A percentile compares a stretch with the other conserved stretches of the same genome.
These are phyloP conservation scores for Drosophila colorata DNA, from an alignment of 2,888 invertebrate species.

Conservation along the genomic window DNA sequence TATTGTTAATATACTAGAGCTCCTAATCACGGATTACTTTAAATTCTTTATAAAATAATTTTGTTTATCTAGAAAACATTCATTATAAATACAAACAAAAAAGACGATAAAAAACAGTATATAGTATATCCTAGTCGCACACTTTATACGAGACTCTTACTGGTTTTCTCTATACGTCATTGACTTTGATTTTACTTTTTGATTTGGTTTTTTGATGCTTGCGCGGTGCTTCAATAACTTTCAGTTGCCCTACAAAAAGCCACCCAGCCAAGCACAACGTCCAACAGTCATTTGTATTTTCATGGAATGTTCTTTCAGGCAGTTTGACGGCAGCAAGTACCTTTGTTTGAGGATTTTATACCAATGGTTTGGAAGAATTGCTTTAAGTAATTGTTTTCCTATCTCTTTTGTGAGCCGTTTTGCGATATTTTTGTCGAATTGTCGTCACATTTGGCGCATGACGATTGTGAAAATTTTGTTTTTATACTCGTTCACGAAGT, in stretches of 20 bases:
- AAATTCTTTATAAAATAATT: no score
- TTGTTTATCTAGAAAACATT: no score
- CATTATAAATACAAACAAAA: no score
- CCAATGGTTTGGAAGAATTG: slow-evolving; percentile 82
- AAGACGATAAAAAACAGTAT: no score
- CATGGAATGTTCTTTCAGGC: slow-evolving; percentile 54
- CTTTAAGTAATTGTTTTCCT: slow-evolving; percentile 77
- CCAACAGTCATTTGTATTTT: slow-evolving; percentile 49
- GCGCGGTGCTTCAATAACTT: slow-evolving; percentile 56
- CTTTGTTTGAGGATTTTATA: slow-evolving; percentile 82
- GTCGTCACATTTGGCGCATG: slow-evolving; percentile 6
- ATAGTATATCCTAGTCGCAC: neutral
- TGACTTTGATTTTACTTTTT: slow-evolving; percentile 76
- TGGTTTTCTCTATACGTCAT: slow-evolving; percentile 49
- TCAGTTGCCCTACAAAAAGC: slow-evolving; percentile 45
- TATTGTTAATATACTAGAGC: no score
- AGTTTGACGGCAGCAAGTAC: slow-evolving; percentile 69
- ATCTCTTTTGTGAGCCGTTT: slow-evolving; percentile 41
- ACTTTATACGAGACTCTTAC: neutral
- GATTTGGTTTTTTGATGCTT: slow-evolving; percentile 55
- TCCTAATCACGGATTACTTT: no score
- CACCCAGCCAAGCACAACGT: slow-evolving; percentile 44
- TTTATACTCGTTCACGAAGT: no score
- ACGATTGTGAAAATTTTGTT: slow-evolving; percentile 8
- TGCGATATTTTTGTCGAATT: slow-evolving; percentile 38